phyloP scores from a whole-genome alignment of 2,888 invertebrate species.

The Calameuta idolon region DNA sequence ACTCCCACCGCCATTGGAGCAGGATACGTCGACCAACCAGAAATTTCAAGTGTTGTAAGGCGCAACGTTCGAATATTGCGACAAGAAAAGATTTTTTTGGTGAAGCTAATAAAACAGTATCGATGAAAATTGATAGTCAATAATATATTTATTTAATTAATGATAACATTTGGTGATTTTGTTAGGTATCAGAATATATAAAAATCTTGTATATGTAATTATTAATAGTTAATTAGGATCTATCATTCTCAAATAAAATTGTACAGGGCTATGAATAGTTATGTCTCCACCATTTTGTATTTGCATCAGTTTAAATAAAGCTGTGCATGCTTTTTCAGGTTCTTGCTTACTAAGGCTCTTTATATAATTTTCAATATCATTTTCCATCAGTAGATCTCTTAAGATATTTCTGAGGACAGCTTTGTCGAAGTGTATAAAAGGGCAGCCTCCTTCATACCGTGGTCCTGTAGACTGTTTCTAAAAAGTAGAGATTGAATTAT shows the following conservation, averaged over 20 bases:
- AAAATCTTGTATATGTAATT: slow-evolving; percentile 5
- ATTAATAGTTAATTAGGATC: slow-evolving; percentile 28
- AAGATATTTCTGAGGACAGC: slow-evolving; percentile 65
- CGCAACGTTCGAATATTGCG: not conserved
- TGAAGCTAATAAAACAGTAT: not conserved
- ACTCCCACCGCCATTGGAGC: not conserved
- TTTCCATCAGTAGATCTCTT: slow-evolving; percentile 39
- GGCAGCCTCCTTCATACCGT: slow-evolving; percentile 73
- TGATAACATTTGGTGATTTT: not conserved
- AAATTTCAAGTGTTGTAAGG: not conserved
- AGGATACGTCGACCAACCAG: not conserved
- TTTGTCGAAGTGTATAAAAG: slow-evolving; percentile 72
- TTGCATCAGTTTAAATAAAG: slow-evolving; percentile 45
- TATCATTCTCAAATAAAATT: slow-evolving; percentile 51
- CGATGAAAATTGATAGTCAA: not conserved
- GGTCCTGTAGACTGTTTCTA: slow-evolving; percentile 62
- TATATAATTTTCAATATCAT: slow-evolving; percentile 41
- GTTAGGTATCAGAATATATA: not conserved
- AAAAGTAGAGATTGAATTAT: slow-evolving; percentile 18
- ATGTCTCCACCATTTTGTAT: slow-evolving; percentile 33
- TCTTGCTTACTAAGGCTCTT: slow-evolving; percentile 30
- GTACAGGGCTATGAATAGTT: slow-evolving; percentile 49
- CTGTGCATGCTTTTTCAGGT: slow-evolving; percentile 50
- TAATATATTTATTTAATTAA: not conserved
- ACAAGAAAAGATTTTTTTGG: not conserved